Conservation (phyloP, 92 coral and sea anemone genomes). For the Paramuricea clavata region DNA sequence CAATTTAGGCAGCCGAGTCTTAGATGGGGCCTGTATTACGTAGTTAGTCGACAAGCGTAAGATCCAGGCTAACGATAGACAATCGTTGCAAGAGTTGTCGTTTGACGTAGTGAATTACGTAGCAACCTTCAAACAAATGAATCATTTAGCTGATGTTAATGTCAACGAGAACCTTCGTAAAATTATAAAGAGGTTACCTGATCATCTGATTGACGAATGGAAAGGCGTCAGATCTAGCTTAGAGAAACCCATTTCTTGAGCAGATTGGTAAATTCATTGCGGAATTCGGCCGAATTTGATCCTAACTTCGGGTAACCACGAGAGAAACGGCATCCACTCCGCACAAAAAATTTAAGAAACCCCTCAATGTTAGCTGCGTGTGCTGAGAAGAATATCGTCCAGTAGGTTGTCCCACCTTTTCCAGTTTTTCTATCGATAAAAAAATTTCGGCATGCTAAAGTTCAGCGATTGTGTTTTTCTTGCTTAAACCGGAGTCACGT, state of each 20-base stretch:
- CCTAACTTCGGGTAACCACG: background rate
- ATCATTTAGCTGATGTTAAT: slow-evolving; percentile 26
- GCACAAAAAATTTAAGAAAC: background rate
- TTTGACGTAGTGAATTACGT: slow-evolving; percentile 62
- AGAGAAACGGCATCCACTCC: background rate
- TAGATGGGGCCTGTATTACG: slow-evolving; percentile 55
- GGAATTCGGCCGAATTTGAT: background rate
- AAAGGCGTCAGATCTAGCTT: slow-evolving; percentile 6
- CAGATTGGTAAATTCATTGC: no score
- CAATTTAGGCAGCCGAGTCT: slow-evolving; percentile 63
- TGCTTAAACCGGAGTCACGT: background rate
- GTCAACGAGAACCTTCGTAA: slow-evolving; percentile 30
- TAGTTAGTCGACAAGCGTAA: slow-evolving; percentile 39
- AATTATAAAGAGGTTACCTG: slow-evolving; percentile 27
- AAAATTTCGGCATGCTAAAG: background rate
- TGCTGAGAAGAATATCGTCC: background rate
- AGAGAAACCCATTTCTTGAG: background rate
- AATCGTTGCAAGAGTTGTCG: slow-evolving; percentile 26
- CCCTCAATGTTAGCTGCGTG: background rate
- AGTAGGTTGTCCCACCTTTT: slow-evolving; percentile 14
- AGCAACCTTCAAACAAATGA: slow-evolving; percentile 36
- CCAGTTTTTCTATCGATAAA: background rate
- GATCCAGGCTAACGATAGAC: slow-evolving; percentile 47
- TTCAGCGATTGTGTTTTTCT: slow-evolving; percentile 2
- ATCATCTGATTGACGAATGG: slow-evolving; percentile 15